Evolutionary conservation across 2,888 invertebrate species (phyloP), one percentile per base, ranked within the genome.

Genomic region (Drosophila helvetica): DNA sequence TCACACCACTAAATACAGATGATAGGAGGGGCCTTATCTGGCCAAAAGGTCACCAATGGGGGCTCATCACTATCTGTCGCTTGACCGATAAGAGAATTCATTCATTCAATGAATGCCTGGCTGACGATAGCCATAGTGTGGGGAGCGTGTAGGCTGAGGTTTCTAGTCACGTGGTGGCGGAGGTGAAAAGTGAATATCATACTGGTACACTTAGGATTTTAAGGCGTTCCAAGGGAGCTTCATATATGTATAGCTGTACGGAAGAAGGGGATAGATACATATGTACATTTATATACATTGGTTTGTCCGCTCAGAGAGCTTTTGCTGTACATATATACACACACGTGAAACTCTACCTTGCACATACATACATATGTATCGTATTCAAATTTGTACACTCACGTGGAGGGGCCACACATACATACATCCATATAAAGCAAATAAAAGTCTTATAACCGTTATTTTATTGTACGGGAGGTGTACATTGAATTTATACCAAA

Each of bases 1-100:
- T 72, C 71, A 64, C 52, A 72, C 73, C 71, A 71, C 65, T 52
- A 22, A 47, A 71, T 53, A 46, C 51, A 38, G 19, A 43, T 9
- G 56, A 25, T 66, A n/a, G 42, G 6, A 42, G n/a, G 50, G 50
- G 7, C 38, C 66, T 50, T 66, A 67, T 66, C 66, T 17, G 27
- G 7, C 65, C 18, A 7, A 19, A 27, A 46, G 47, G 47, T 67
- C 67, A 38, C 7, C 65, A 18, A 7, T n/a, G 27, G 47, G 42
- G 47, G 55, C 67, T 65, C 67, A 65, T 65, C 65, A 18, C 30
- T 22, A 30, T 19, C 12, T 27, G 38, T 47, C 55, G 47, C 47
- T 55, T 65, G 66, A 53, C 55, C 55, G 65, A 67, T 65, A 56
- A 66, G 19, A 54, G 55, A 38, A 65, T 65, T 22, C 67, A 65